Evolutionary conservation across 2,113 vertebrate genomes (phyloP).

Genomic region (Oceanodroma tethys): DNA sequence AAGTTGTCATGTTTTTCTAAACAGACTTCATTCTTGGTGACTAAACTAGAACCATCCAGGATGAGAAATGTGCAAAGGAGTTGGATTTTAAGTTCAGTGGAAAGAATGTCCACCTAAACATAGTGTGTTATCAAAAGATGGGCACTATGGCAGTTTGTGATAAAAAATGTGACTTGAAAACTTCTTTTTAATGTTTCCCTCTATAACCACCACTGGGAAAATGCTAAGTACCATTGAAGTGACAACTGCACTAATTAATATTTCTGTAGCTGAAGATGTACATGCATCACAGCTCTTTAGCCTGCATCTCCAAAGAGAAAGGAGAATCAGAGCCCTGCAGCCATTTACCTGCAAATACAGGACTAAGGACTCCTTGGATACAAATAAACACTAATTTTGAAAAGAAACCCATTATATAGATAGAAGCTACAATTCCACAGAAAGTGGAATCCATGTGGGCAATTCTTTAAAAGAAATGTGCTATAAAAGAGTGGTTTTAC

Average conservation of each 20-base stretch:
- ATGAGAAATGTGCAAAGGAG: neutral
- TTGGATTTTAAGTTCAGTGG: neutral
- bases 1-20: neutral
- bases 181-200: neutral
- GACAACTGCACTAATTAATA: neutral
- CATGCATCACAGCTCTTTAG: neutral
- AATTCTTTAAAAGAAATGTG: neutral
- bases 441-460: neutral
- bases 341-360: neutral
- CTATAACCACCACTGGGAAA: neutral
- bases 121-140: neutral
- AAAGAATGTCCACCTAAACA: neutral
- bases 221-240: neutral
- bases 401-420: neutral
- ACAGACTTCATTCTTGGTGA: neutral
- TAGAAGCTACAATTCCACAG: neutral
- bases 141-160: neutral
- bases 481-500: neutral
- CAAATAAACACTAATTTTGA: neutral
- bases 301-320: neutral
- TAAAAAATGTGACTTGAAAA: neutral
- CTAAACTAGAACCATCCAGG: neutral
- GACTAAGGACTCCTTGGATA: neutral
- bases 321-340: neutral
- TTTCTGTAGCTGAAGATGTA: neutral